phyloP scores from a whole-genome alignment of 2,113 vertebrate genomes.

The Ptyas mucosa region DNA sequence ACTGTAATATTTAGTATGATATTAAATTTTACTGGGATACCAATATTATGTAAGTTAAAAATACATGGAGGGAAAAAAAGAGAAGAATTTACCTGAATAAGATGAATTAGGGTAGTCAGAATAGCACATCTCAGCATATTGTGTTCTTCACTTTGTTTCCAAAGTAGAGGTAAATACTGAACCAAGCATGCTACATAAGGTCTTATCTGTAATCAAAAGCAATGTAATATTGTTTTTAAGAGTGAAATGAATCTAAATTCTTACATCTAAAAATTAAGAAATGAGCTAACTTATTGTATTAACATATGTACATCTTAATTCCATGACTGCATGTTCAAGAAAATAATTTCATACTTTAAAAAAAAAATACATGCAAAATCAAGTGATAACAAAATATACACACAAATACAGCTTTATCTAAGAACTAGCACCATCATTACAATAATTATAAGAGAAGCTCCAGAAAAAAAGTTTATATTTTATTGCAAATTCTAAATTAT shows the following conservation, averaged over 20 bases:
- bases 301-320: not conserved
- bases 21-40: not conserved
- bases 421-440: not conserved
- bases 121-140: constrained; percentile 99
- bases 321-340: not conserved
- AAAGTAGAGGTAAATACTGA: constrained; percentile 94
- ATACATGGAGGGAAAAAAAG: not conserved
- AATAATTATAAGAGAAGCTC: not conserved
- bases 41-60: not conserved
- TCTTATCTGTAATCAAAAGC: constrained; percentile 75
- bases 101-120: constrained; percentile 89
- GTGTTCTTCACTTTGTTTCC: constrained; percentile 98
- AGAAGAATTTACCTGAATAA: constrained; percentile 81
- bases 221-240: not conserved
- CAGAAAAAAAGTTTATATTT: not conserved
- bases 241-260: not conserved
- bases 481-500: not conserved
- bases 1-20: not conserved
- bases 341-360: not conserved
- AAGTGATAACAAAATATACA: not conserved
- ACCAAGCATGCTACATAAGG: constrained; percentile 90
- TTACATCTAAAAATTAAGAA: not conserved
- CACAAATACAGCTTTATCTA: not conserved
- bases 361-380: not conserved
- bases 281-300: not conserved